Evolutionary conservation across 2,888 invertebrate genomes (phyloP), one percentile per base, ranked within the genome.

Genomic region (Dasysyrphus albostriatus): DNA sequence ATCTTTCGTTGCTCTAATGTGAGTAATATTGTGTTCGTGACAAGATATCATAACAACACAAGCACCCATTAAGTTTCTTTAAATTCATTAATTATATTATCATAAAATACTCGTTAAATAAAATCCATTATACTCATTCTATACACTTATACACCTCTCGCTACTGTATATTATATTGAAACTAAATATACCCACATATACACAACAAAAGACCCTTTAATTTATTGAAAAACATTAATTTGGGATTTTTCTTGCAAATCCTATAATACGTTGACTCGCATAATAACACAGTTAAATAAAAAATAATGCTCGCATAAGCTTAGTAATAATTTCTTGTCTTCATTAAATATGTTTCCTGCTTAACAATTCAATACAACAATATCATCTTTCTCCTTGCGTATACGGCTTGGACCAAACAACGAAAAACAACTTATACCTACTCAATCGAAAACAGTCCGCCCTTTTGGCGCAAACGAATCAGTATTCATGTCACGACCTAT

Each of bases 401-500:
- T 14, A 8, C 0, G 12, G 12, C 42, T 59, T 14, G 61, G 39
- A 12, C 61, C 37, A 61, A 61, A 19, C 16, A 2, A 34, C 12
- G 5, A 47, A n/a, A 24, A n/a, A n/a, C 34, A 67, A 67, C n/a
- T n/a, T n/a, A n/a, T n/a, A 69, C 14, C 39, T 69, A 69, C 54
- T 69, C 69, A 69, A 69, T 54, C 69, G 54, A 69, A 69, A 65
- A 51, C n/a, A 69, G 69, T 54, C 65, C 19, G 32, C 74, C 44
- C 29, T 54, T 54, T 56, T 32, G 12, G n/a, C 49, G 16, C 32
- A 67, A 34, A 39, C 51, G 42, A 75, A 87, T 87, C 78, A 83
- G 83, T 87, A 87, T 87, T 87, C 87, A 79, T 75, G 87, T 87
- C 87, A 87, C 87, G 87, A 79, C 78, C 72, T 72, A 75, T 79